Percentiles rank a stretch among this genome's conserved stretches.
Conservation (phyloP, 1,140 invertebrate genomes). For the Lerema accius region DNA sequence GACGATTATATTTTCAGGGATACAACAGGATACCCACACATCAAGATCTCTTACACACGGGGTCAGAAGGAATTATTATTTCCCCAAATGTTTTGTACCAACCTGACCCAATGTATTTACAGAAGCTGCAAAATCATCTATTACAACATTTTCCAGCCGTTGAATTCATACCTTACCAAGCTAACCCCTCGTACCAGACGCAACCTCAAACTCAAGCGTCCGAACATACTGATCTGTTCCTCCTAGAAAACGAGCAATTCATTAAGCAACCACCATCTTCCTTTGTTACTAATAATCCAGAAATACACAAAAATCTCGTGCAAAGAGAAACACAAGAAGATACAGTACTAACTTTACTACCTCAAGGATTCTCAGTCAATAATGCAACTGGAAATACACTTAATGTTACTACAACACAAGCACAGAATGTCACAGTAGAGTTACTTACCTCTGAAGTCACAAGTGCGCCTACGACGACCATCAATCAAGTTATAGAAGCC, state of each 20-base stretch:
- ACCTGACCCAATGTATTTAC: conserved; percentile 66
- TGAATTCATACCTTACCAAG: conserved; percentile 66
- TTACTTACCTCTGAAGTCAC: conserved; percentile 46
- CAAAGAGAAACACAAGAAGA: conserved; percentile 67
- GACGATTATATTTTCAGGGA: conserved; percentile 49
- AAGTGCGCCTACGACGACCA: conserved; percentile 51
- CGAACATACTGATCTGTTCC: conserved; percentile 35
- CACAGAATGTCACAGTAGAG: conserved; percentile 54
- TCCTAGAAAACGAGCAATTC: conserved; percentile 70
- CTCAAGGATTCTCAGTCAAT: conserved; percentile 53
- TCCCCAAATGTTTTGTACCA: conserved; percentile 65
- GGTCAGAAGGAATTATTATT: conserved; percentile 64
- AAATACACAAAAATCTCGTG: conserved; percentile 55
- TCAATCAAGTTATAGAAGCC: conserved; percentile 53
- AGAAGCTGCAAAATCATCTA: conserved; percentile 72
- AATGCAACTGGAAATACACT: conserved; percentile 59
- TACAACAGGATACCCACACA: conserved; percentile 56
- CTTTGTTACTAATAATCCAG: conserved; percentile 41
- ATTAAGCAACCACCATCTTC: conserved; percentile 66
- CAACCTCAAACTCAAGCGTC: conserved; percentile 48
- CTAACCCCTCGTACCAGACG: conserved; percentile 54
- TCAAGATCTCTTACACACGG: conserved; percentile 60
- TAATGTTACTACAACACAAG: conserved; percentile 44
- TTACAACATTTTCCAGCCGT: conserved; percentile 63
- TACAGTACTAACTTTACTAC: conserved; percentile 52